A percentile compares a stretch with the other conserved stretches of the same genome.
Conservation (phyloP, 2,888 invertebrate species). For the Luperina testacea region DNA sequence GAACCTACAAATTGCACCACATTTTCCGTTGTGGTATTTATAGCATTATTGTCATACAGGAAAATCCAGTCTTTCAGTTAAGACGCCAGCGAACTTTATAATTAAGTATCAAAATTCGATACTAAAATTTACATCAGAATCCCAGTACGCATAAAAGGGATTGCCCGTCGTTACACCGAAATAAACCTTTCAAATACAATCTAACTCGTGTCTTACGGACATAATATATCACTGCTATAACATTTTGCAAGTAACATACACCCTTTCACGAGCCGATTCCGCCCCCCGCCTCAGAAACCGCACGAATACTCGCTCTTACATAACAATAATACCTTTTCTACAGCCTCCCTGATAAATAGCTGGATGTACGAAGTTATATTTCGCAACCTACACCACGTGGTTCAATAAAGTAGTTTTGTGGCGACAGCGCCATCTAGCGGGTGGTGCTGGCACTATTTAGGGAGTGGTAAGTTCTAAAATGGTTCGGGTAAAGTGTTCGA, state of each 20-base stretch:
- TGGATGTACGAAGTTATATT: slow-evolving; percentile 63
- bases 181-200: slow-evolving; percentile 83
- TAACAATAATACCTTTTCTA: slow-evolving; percentile 86
- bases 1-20: not conserved
- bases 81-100: slow-evolving; percentile 6
- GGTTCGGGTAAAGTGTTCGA: slow-evolving; percentile 57
- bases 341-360: slow-evolving; percentile 72
- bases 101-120: slow-evolving; percentile 42
- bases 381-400: slow-evolving; percentile 80
- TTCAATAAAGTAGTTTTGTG: slow-evolving; percentile 82
- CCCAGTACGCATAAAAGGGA: slow-evolving; percentile 55
- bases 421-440: slow-evolving; percentile 83
- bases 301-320: slow-evolving; percentile 88
- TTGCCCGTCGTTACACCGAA: slow-evolving; percentile 70
- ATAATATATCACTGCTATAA: slow-evolving; percentile 82
- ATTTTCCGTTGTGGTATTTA: not conserved
- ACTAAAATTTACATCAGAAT: slow-evolving; percentile 42
- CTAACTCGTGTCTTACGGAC: slow-evolving; percentile 80
- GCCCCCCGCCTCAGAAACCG: slow-evolving; percentile 83
- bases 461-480: slow-evolving; percentile 32
- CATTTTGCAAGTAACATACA: slow-evolving; percentile 81
- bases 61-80: not conserved
- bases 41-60: not conserved
- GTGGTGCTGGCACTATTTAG: slow-evolving; percentile 76
- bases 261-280: slow-evolving; percentile 83